Evolutionary conservation across 1,140 invertebrate species (phyloP).

Genomic region (Lethrus apterus): DNA sequence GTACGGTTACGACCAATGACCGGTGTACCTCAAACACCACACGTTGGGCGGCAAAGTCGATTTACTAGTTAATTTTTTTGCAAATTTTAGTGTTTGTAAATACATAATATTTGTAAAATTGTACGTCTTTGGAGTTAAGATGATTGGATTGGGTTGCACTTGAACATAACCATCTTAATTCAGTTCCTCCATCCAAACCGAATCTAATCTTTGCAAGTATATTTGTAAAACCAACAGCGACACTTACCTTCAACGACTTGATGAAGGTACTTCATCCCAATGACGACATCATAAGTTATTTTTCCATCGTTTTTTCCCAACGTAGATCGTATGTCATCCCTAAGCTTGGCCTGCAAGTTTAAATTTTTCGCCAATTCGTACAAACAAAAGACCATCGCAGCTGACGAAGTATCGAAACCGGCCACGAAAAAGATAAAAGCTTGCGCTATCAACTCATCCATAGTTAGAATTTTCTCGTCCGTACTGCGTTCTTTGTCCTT

Average conservation of each 20-base stretch:
- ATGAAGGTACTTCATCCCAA: slow-evolving; percentile 5
- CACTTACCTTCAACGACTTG: slow-evolving; percentile 4
- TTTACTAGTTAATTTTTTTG: too few species aligned
- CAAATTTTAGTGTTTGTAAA: too few species aligned
- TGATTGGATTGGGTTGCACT: too few species aligned
- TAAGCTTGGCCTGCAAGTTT: slow-evolving; percentile 41
- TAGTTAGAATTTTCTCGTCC: not conserved
- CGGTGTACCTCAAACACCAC: too few species aligned
- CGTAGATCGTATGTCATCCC: slow-evolving; percentile 41
- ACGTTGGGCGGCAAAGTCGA: too few species aligned
- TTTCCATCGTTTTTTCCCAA: slow-evolving; percentile 41
- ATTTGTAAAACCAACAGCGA: too few species aligned
- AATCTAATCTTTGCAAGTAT: too few species aligned
- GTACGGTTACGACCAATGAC: too few species aligned
- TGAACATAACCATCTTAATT: too few species aligned
- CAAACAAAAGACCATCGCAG: slow-evolving; percentile 40
- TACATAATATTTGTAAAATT: too few species aligned
- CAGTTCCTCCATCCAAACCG: too few species aligned
- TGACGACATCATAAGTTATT: slow-evolving; percentile 44
- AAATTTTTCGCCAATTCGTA: slow-evolving; percentile 43
- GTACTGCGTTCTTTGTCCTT: not conserved
- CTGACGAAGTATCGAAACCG: slow-evolving; percentile 44
- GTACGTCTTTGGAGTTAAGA: too few species aligned
- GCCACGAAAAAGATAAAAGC: slow-evolving; percentile 36
- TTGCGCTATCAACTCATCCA: slow-evolving; percentile 15